Evolutionary conservation across 2,797 vertebrate genomes (phyloP).

Genomic region (Tachyglossus aculeatus): DNA sequence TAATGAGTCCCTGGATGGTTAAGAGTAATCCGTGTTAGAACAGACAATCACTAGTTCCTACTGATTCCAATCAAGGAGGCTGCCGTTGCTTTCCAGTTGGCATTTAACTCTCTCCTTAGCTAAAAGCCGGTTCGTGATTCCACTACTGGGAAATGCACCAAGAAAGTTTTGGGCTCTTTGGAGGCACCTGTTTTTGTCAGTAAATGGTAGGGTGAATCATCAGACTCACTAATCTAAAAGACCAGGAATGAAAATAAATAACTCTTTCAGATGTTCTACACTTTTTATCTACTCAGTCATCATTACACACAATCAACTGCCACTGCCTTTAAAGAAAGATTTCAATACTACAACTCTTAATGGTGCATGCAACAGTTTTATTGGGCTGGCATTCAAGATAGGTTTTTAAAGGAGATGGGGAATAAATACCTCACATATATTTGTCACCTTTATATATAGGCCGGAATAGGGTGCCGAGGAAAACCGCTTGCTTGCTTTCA

Average conservation of each 20-base stretch:
- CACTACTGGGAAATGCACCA: not conserved
- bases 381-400: not conserved
- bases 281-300: not conserved
- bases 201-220: not conserved
- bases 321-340: conserved; percentile 4
- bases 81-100: not conserved
- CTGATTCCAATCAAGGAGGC: not conserved
- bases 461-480: too few species aligned
- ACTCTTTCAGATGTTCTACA: not conserved
- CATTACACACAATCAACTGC: not conserved
- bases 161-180: not conserved
- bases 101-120: not conserved
- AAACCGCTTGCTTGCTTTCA: too few species aligned
- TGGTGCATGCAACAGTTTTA: not conserved
- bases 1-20: too few species aligned
- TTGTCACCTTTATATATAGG: conserved; percentile 1
- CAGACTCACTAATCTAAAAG: not conserved
- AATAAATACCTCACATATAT: conserved; percentile 2
- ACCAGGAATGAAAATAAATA: not conserved
- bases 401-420: not conserved
- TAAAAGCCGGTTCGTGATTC: not conserved
- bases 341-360: not conserved
- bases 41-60: too few species aligned
- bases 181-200: fast-evolving
- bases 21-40: too few species aligned